phyloP scores from a whole-genome alignment of 2,797 vertebrate genomes.

The Lates japonicus region DNA sequence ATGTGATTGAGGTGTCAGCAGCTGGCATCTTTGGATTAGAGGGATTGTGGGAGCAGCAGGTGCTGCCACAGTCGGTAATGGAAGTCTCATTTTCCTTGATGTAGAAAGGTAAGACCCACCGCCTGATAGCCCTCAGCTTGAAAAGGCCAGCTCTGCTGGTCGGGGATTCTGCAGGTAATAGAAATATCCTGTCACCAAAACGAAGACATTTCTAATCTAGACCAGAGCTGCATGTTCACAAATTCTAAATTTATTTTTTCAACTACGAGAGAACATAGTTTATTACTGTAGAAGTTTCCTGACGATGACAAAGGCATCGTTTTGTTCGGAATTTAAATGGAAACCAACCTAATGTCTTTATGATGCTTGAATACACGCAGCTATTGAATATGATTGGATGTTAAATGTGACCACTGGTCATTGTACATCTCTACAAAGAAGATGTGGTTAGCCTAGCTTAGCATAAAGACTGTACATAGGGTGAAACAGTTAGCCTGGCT shows the following conservation, averaged over 20 bases:
- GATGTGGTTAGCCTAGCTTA: neutral
- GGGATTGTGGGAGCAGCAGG: slow-evolving; percentile 77
- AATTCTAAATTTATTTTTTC: neutral
- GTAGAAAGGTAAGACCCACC: slow-evolving; percentile 66
- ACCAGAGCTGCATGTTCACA: slow-evolving; percentile 12
- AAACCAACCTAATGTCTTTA: neutral
- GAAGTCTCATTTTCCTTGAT: slow-evolving; percentile 84
- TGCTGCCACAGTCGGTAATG: slow-evolving; percentile 81
- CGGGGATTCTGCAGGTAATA: slow-evolving; percentile 45
- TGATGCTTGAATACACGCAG: neutral
- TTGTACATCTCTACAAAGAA: neutral
- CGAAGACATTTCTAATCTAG: slow-evolving; percentile 24
- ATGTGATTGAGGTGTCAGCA: slow-evolving; percentile 85
- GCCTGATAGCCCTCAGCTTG: slow-evolving; percentile 64
- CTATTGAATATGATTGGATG: neutral
- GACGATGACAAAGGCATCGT: neutral
- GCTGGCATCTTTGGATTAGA: slow-evolving; percentile 82
- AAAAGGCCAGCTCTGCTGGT: slow-evolving; percentile 37
- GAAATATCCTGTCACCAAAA: slow-evolving; percentile 51
- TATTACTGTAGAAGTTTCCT: neutral
- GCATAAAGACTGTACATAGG: too few species aligned
- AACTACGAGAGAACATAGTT: neutral
- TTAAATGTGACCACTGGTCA: neutral
- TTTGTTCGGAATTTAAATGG: neutral
- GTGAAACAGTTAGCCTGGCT: too few species aligned